A percentile compares a stretch with the other conserved stretches of the same genome.
phyloP scores from a whole-genome alignment of 2,797 vertebrate genomes.

The Nannoperca obscura region DNA sequence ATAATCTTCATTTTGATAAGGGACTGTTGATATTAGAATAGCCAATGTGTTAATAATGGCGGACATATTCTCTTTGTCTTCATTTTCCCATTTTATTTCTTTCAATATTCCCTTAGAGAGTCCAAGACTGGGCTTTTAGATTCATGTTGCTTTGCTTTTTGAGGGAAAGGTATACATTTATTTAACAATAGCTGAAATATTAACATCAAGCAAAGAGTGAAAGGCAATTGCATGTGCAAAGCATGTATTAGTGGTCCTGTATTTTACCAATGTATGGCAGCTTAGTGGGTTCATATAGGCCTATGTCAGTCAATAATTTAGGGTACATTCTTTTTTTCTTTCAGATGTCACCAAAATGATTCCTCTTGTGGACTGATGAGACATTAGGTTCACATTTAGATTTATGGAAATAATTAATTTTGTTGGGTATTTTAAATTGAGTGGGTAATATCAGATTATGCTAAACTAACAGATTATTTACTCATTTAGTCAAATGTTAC shows the following conservation, averaged over 20 bases:
- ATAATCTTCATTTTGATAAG: slow-evolving; percentile 26
- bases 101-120: slow-evolving; percentile 21
- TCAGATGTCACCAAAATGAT: neutral
- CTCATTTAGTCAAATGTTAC: too few species aligned
- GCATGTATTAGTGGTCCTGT: neutral
- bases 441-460: too few species aligned
- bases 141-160: neutral
- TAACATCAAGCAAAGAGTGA: neutral
- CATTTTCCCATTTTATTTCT: neutral
- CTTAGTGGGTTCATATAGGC: too few species aligned
- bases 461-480: too few species aligned
- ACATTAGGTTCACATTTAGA: neutral
- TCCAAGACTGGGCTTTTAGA: neutral
- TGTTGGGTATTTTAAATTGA: neutral
- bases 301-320: neutral
- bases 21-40: slow-evolving; percentile 1
- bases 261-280: neutral
- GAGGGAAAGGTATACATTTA: neutral
- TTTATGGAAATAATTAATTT: neutral
- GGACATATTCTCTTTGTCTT: slow-evolving; percentile 14
- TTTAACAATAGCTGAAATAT: neutral
- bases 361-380: too few species aligned
- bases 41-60: slow-evolving; percentile 6
- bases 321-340: neutral
- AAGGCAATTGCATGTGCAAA: too few species aligned